Percentiles rank a stretch among this genome's conserved stretches.
These are phyloP conservation scores for Podocnemis expansa DNA, from an alignment of 2,113 vertebrate species.

Conservation along the genomic window DNA sequence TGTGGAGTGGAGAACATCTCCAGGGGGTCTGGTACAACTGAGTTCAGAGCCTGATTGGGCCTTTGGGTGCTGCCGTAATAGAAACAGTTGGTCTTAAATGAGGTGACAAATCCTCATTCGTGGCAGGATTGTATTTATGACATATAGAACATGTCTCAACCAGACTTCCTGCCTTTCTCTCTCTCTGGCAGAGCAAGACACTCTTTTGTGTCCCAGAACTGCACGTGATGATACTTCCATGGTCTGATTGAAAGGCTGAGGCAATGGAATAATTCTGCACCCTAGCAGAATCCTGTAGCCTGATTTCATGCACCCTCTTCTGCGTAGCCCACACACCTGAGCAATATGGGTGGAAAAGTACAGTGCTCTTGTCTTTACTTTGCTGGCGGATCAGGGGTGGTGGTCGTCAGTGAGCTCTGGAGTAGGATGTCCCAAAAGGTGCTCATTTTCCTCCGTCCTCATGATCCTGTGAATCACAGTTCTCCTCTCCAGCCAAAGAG, in stretches of 20 bases:
- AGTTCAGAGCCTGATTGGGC: background rate
- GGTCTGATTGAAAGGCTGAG: background rate
- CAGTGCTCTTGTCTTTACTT: background rate
- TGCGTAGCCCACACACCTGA: background rate
- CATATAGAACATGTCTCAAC: background rate
- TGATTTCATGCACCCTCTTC: background rate
- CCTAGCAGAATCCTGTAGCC: background rate
- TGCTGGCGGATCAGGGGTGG: background rate
- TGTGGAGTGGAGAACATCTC: background rate
- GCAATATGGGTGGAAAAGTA: background rate
- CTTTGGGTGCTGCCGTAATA: conserved; percentile 22
- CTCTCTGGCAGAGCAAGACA: accelerated
- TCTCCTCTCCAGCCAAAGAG: background rate
- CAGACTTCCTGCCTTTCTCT: background rate
- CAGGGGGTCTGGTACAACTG: background rate
- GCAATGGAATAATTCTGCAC: background rate
- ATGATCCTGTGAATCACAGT: background rate
- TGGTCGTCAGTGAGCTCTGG: background rate
- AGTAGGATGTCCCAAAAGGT: background rate
- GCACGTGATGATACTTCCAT: background rate
- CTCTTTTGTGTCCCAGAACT: background rate
- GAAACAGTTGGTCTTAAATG: conserved; percentile 57
- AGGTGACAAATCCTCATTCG: conserved; percentile 27
- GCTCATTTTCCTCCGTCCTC: background rate
- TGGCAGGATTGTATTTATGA: background rate